phyloP scores from a whole-genome alignment of 2,888 invertebrate species.

The Meiosimyza platycephala region DNA sequence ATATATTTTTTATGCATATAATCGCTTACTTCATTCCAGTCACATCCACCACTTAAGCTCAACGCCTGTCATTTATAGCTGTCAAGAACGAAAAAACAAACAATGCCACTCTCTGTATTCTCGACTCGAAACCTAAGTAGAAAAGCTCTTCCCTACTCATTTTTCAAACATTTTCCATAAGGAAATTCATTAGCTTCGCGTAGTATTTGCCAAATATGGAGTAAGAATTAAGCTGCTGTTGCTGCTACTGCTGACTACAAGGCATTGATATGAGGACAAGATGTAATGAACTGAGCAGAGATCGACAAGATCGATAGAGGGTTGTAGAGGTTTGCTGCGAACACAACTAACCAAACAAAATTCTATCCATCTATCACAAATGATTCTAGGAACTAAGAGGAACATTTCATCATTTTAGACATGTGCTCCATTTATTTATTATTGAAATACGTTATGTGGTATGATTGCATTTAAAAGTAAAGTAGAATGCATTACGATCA shows the following conservation, averaged over 20 bases:
- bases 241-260: not conserved
- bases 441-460: no score
- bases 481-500: no score
- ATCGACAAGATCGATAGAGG: no score
- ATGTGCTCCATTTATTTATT: slow-evolving; percentile 60
- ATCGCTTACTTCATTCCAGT: slow-evolving; percentile 17
- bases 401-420: slow-evolving; percentile 63
- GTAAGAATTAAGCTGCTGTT: slow-evolving; percentile 10
- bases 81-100: slow-evolving; percentile 21
- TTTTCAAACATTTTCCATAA: slow-evolving; percentile 28
- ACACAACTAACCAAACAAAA: no score
- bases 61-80: slow-evolving; percentile 35
- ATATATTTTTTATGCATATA: no score
- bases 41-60: slow-evolving; percentile 33
- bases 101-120: slow-evolving; percentile 20
- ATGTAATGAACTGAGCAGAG: no score
- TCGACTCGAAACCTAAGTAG: not conserved
- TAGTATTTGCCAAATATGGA: slow-evolving; percentile 27
- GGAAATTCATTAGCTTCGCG: slow-evolving; percentile 34
- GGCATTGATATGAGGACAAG: slow-evolving; percentile 1
- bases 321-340: not conserved
- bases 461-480: no score
- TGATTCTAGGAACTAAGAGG: slow-evolving; percentile 56
- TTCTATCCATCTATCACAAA: slow-evolving; percentile 29
- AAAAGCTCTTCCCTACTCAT: not conserved